These are phyloP conservation scores for Monodelphis domestica DNA, from an alignment of 2,797 vertebrate genomes.

Conservation along the genomic window DNA sequence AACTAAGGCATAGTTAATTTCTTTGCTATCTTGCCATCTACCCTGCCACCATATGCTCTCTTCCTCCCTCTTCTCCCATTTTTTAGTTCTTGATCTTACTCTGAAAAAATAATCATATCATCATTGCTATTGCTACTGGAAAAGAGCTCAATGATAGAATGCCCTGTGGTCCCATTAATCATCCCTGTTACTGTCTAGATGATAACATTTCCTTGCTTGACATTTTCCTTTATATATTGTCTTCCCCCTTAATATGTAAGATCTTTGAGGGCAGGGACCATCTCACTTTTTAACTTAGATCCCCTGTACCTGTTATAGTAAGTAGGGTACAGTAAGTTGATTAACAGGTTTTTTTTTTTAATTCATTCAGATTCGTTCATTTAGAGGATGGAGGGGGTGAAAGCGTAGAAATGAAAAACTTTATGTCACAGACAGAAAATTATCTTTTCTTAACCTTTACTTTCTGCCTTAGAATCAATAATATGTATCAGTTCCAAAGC, in stretches of 20 bases:
- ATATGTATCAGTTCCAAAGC: too few relatives aligned
- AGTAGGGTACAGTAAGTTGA: not conserved
- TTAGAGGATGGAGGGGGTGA: conserved; percentile 52
- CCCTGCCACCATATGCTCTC: not conserved
- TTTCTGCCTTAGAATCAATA: too few relatives aligned
- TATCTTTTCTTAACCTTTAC: too few relatives aligned
- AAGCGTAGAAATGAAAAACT: conserved; percentile 21
- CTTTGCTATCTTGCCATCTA: not conserved
- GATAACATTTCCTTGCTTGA: not conserved
- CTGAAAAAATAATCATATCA: not conserved
- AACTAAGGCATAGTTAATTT: not conserved
- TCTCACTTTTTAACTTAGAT: not conserved
- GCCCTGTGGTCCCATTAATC: not conserved
- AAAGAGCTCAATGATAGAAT: not conserved
- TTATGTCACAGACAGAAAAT: conserved; percentile 55
- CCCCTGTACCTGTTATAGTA: too few relatives aligned
- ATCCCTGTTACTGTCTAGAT: not conserved
- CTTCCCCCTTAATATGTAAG: not conserved
- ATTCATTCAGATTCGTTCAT: conserved; percentile 10
- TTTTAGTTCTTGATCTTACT: not conserved
- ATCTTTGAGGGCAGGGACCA: not conserved
- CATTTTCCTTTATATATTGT: not conserved
- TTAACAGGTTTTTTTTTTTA: not conserved
- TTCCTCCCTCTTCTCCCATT: not conserved
- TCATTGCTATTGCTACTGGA: not conserved